phyloP scores from a whole-genome alignment of 2,888 invertebrate genomes.

The Aquatica leii region DNA sequence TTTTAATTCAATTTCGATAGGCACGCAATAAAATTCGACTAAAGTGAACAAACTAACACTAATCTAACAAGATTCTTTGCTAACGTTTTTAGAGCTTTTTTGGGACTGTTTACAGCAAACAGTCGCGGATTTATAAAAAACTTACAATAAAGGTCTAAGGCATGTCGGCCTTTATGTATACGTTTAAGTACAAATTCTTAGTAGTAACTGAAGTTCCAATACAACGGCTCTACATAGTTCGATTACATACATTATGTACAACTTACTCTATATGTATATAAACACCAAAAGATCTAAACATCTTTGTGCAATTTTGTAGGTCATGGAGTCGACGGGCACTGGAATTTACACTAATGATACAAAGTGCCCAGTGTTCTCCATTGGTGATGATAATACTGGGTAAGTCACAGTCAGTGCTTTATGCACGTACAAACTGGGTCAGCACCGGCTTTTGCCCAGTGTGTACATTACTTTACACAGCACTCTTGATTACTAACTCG shows the following conservation, averaged over 20 bases:
- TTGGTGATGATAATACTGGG: conserved; percentile 5
- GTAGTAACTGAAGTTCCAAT: background rate
- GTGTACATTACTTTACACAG: background rate
- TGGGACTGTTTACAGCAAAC: too few species aligned
- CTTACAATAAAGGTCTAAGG: conserved; percentile 19
- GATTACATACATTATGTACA: conserved; percentile 21
- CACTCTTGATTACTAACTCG: background rate
- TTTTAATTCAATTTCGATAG: conserved; percentile 15
- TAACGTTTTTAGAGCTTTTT: background rate
- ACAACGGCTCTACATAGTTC: conserved; percentile 14
- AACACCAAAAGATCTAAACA: conserved; percentile 17
- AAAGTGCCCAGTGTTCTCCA: background rate
- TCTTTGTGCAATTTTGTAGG: too few species aligned
- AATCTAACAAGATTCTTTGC: conserved; percentile 29
- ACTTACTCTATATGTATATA: conserved; percentile 13
- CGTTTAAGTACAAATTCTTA: conserved; percentile 20
- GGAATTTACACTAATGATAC: conserved; percentile 10
- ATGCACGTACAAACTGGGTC: too few species aligned
- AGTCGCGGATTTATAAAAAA: conserved; percentile 11
- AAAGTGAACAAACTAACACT: conserved; percentile 27
- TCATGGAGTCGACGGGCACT: too few species aligned
- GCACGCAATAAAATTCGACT: conserved; percentile 30
- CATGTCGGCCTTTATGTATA: conserved; percentile 15
- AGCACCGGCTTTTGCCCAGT: background rate
- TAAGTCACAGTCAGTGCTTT: background rate